phyloP scores from a whole-genome alignment of 2,113 vertebrate genomes.

The Megatriorchis doriae region DNA sequence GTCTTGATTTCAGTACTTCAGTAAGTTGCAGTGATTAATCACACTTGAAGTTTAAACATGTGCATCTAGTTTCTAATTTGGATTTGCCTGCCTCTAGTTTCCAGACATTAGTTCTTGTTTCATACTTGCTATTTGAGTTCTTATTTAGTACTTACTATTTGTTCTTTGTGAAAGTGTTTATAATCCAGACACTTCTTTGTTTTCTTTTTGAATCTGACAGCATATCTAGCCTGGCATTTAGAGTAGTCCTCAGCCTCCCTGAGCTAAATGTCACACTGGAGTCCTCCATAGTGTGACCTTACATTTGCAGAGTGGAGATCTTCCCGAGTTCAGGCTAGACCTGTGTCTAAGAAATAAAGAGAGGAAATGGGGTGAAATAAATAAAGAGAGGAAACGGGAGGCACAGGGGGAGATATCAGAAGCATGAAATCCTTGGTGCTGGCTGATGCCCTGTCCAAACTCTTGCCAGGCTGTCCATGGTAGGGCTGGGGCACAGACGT shows the following conservation, averaged over 20 bases:
- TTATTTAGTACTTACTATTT: background rate
- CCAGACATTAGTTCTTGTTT: background rate
- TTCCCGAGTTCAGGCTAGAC: background rate
- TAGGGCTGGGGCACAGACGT: background rate
- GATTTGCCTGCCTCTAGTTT: background rate
- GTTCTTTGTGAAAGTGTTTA: background rate
- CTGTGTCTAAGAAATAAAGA: background rate
- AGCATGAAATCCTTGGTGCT: background rate
- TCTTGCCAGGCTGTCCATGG: accelerated
- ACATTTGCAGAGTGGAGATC: background rate
- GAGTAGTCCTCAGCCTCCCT: background rate
- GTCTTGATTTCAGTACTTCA: background rate
- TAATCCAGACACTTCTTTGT: background rate
- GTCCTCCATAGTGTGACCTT: background rate
- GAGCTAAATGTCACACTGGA: background rate
- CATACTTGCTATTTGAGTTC: background rate
- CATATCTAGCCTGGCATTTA: background rate
- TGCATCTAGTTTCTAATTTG: background rate
- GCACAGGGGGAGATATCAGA: background rate
- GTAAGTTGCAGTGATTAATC: background rate
- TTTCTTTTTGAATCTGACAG: background rate
- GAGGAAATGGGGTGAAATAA: background rate
- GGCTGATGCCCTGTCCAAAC: background rate
- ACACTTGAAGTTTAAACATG: background rate
- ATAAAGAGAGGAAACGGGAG: accelerated